Base-by-base conservation (phyloP, 2,113 vertebrate genomes). In the Phrynocephalus versicolor region DNA sequence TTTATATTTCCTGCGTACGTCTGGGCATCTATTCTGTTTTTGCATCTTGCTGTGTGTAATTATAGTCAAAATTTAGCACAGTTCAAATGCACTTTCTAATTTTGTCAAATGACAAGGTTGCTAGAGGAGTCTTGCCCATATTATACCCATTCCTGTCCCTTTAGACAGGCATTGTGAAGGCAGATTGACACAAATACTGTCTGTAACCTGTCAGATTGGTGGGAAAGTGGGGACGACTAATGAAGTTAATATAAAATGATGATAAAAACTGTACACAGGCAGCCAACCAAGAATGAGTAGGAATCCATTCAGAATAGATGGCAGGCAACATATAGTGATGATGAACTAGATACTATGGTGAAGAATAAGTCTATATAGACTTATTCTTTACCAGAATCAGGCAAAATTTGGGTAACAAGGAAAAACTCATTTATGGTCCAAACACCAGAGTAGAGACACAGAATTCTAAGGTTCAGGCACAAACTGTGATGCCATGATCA, bases 71-170 rank as follows among this genome's bases (percentile, higher is more conserved):
- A 70, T 39, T 41, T 67, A 37, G 41, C 23, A 67, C 6, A 27
- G 45, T 71, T 71, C 41, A 70, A 79, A 30, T 30, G 27, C 30
- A 39, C 12, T 58, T n/a, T 78, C 35, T 65, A 23, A 58, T 81
- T 69, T 39, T 78, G 6, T 14, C 75, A 60, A n/a, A 79, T 77
- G 64, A 41, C 51, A 58, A 58, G 35, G 76, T 70, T 77, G 64
- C 75, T 85, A 25, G 55, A 85, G 67, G 37, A 60, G 25, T 41
- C 75, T 79, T 72, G 45, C 75, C 67, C 76, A 85, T n/a, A n/a
- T 79, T 85, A 71, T 69, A 79, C 51, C 15, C 23, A 60, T 65
- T 60, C 65, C 33, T 71, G 83, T 79, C 75, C 60, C 23, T 70
- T 64, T n/a, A 45, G 79, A 37, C 35, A 39, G 15, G 70, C 55